These are phyloP conservation scores for Mimachlamys varia DNA, from an alignment of 2,888 invertebrate genomes.

Conservation along the genomic window DNA sequence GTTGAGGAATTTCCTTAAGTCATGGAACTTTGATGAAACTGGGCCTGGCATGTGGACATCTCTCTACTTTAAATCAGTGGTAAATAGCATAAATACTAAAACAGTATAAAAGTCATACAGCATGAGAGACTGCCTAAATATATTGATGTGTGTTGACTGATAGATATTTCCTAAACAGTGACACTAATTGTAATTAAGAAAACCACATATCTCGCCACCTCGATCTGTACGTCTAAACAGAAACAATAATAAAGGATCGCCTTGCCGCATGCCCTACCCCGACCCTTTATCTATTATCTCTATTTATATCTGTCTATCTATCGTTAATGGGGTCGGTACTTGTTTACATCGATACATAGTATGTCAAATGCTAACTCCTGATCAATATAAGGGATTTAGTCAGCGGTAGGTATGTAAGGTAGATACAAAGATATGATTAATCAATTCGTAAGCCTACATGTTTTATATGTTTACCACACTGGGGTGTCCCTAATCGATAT, in stretches of 20 bases:
- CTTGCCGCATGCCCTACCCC: not conserved
- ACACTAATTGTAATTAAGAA: not conserved
- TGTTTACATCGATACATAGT: too few species aligned
- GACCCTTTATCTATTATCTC: not conserved
- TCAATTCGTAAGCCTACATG: not conserved
- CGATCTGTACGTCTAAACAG: not conserved
- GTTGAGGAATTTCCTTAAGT: too few species aligned
- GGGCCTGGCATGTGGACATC: too few species aligned
- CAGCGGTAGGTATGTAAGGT: not conserved
- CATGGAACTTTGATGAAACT: too few species aligned
- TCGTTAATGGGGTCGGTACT: not conserved
- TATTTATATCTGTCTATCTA: not conserved
- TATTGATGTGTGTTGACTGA: too few species aligned
- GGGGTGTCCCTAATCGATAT: not conserved
- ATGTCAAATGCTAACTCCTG: not conserved
- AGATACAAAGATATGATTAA: conserved; percentile 6
- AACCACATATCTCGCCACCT: not conserved
- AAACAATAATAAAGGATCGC: not conserved
- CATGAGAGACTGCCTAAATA: too few species aligned
- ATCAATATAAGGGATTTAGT: not conserved
- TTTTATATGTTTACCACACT: not conserved
- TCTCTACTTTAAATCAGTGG: too few species aligned
- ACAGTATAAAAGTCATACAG: too few species aligned
- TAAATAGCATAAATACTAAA: too few species aligned
- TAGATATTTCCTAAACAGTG: too few species aligned